Conservation (phyloP, 2,888 invertebrate genomes). For the Hemicrepidius hirtus region DNA sequence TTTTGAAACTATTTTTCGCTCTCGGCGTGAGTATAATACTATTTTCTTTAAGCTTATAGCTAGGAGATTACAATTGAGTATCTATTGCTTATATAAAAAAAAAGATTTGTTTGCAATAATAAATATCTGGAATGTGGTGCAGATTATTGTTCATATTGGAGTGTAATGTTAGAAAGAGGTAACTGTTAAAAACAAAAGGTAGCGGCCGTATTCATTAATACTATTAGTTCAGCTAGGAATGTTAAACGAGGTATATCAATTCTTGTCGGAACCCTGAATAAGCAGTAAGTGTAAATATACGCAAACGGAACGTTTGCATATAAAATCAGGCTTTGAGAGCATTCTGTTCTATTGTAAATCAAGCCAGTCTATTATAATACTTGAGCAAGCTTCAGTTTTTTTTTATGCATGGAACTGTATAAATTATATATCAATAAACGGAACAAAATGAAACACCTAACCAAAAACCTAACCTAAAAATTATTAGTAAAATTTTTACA, state of each 20-base stretch:
- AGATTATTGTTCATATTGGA: constrained; percentile 34
- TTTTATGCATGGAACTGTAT: constrained; percentile 34
- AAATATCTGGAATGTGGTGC: constrained; percentile 43
- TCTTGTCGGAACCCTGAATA: constrained; percentile 51
- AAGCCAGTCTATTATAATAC: constrained; percentile 48
- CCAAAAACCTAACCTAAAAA: constrained; percentile 21
- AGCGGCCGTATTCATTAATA: constrained; percentile 53
- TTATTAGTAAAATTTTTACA: constrained; percentile 21
- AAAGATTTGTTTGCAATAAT: not conserved
- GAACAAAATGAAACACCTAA: constrained; percentile 17
- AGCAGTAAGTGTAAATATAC: constrained; percentile 30
- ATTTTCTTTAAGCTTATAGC: constrained; percentile 20
- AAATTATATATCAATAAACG: constrained; percentile 1
- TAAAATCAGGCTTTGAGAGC: constrained; percentile 20
- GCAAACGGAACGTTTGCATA: constrained; percentile 28
- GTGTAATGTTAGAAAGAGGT: constrained; percentile 43
- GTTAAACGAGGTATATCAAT: constrained; percentile 54
- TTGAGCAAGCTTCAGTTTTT: constrained; percentile 48
- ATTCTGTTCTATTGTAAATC: constrained; percentile 39
- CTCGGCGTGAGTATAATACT: constrained; percentile 13
- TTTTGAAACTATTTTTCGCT: not conserved
- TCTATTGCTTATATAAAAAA: constrained; percentile 15
- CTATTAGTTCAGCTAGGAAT: constrained; percentile 55
- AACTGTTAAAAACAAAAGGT: constrained; percentile 49
- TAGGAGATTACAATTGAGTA: constrained; percentile 14